phyloP scores from a whole-genome alignment of 2,113 vertebrate species.

The Grammomys surdaster region DNA sequence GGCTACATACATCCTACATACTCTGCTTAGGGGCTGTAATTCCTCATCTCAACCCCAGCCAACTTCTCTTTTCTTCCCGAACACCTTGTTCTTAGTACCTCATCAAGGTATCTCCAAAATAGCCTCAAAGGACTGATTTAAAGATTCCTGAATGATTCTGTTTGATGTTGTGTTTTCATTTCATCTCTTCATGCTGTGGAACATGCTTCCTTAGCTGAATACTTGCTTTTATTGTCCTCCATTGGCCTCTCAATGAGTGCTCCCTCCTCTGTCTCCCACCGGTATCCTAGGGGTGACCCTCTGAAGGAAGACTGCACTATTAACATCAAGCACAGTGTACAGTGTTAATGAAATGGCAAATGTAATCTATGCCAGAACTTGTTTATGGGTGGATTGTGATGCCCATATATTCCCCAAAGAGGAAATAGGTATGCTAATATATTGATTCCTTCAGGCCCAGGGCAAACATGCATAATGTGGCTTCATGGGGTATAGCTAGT shows the following conservation, averaged over 20 bases:
- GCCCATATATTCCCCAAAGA: not conserved
- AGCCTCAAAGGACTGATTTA: not conserved
- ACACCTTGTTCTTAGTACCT: not conserved
- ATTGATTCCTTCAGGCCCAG: not conserved
- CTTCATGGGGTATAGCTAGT: not conserved
- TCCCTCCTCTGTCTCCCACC: too few species aligned
- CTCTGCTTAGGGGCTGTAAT: not conserved
- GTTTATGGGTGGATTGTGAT: not conserved
- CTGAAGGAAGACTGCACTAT: not conserved
- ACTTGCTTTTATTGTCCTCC: not conserved
- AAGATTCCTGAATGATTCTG: not conserved
- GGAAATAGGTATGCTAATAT: not conserved
- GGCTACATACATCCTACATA: not conserved
- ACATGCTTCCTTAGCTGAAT: not conserved
- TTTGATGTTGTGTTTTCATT: not conserved
- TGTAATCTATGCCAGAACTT: not conserved
- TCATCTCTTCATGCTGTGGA: not conserved
- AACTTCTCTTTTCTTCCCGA: not conserved
- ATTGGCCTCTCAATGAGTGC: not conserved
- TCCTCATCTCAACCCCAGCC: not conserved
- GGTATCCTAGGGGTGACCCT: not conserved
- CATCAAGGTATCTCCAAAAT: not conserved
- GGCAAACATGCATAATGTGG: not conserved
- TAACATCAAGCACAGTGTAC: conserved; percentile 31
- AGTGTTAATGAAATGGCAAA: conserved; percentile 14